Evolutionary conservation across 2,797 vertebrate genomes (phyloP).

Genomic region (Otolemur crassicaudatus): DNA sequence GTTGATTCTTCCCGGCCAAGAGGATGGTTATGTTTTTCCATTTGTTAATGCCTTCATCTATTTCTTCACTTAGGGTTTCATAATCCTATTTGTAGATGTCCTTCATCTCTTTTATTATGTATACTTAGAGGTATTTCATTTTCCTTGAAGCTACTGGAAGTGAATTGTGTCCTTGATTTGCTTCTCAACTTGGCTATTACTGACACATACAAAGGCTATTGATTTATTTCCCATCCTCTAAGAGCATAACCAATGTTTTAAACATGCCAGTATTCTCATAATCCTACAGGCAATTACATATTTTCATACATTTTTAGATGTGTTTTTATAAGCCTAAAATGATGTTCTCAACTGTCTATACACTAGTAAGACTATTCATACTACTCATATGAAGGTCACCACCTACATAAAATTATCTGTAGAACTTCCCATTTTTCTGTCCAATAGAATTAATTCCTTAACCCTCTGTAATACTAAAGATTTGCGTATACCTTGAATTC

Average conservation of each 20-base stretch:
- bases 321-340: slow-evolving; percentile 23
- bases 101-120: too few relatives aligned
- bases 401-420: neutral
- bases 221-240: neutral
- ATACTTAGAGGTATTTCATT: too few relatives aligned
- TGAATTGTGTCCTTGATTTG: too few relatives aligned
- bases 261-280: neutral
- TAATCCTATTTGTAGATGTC: too few relatives aligned
- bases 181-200: too few relatives aligned
- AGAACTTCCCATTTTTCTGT: neutral
- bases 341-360: neutral
- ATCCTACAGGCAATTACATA: neutral
- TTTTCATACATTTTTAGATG: slow-evolving; percentile 50
- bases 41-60: too few relatives aligned
- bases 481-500: neutral
- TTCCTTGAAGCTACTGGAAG: too few relatives aligned
- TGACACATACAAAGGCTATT: too few relatives aligned
- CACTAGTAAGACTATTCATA: neutral
- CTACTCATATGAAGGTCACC: neutral
- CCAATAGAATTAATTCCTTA: neutral
- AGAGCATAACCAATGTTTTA: neutral
- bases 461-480: neutral
- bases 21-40: too few relatives aligned
- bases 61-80: too few relatives aligned
- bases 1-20: too few relatives aligned